phyloP scores from a whole-genome alignment of 2,797 vertebrate species.

The Hoplostethus atlanticus region DNA sequence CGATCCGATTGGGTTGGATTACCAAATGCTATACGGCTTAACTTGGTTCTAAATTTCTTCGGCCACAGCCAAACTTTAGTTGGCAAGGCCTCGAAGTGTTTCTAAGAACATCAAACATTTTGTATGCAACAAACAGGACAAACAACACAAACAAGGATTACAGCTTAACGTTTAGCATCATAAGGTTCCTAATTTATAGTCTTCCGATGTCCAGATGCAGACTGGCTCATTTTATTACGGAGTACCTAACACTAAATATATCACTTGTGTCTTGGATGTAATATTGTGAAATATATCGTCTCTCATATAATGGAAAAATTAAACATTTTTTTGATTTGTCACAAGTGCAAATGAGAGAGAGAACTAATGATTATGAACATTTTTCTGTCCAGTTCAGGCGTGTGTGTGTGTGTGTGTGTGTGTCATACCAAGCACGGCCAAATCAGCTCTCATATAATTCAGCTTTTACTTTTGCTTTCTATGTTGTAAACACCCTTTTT shows the following conservation, averaged over 20 bases:
- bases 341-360: neutral
- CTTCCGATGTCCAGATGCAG: no score
- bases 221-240: no score
- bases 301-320: no score
- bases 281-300: no score
- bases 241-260: no score
- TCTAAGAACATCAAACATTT: neutral
- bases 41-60: constrained; percentile 24
- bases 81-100: constrained; percentile 30
- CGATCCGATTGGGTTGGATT: constrained; percentile 72
- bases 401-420: constrained; percentile 15
- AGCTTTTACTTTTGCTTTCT: neutral
- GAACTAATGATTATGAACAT: no score
- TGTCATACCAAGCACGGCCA: neutral
- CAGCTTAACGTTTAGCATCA: no score
- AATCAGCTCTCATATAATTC: no score
- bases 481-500: neutral
- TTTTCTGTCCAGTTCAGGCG: no score
- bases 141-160: neutral
- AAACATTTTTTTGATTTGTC: no score
- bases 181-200: no score
- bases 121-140: neutral
- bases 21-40: constrained; percentile 70
- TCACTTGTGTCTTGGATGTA: no score
- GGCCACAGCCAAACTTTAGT: constrained; percentile 27